phyloP scores from a whole-genome alignment of 2,888 invertebrate genomes.

The Disparrhopalites patrizii region DNA sequence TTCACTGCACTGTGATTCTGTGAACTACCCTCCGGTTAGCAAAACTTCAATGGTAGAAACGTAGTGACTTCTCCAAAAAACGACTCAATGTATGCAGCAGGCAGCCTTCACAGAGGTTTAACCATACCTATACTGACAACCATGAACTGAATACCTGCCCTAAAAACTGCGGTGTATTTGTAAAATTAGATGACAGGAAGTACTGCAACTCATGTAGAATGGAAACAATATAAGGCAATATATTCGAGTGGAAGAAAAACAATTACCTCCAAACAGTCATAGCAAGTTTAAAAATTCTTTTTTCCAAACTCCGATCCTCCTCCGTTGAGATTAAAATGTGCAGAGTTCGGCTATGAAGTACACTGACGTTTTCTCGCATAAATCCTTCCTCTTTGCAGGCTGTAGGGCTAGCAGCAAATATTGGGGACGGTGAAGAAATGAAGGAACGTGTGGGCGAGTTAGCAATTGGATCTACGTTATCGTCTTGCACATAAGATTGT shows the following conservation, averaged over 20 bases:
- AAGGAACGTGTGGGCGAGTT: not conserved
- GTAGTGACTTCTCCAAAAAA: no score
- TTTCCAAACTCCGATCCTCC: not conserved
- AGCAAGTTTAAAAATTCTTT: conserved; percentile 8
- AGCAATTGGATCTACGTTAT: not conserved
- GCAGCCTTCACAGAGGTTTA: no score
- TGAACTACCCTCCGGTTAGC: no score
- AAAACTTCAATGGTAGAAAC: no score
- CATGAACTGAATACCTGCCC: no score
- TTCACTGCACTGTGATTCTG: no score
- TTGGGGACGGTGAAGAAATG: not conserved
- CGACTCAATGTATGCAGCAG: no score
- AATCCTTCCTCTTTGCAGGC: not conserved
- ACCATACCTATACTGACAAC: no score
- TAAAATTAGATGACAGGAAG: not conserved
- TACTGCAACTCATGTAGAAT: not conserved
- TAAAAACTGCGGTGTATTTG: no score
- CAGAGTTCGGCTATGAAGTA: not conserved
- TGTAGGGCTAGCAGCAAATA: not conserved
- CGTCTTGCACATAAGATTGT: no score
- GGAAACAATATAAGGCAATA: no score
- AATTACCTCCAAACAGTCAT: conserved; percentile 5
- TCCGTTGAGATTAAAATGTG: not conserved
- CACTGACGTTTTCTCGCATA: not conserved
- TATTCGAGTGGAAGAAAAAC: no score